These are phyloP conservation scores for Phocides pigmalion DNA, from an alignment of 1,140 invertebrate species.

Conservation along the genomic window DNA sequence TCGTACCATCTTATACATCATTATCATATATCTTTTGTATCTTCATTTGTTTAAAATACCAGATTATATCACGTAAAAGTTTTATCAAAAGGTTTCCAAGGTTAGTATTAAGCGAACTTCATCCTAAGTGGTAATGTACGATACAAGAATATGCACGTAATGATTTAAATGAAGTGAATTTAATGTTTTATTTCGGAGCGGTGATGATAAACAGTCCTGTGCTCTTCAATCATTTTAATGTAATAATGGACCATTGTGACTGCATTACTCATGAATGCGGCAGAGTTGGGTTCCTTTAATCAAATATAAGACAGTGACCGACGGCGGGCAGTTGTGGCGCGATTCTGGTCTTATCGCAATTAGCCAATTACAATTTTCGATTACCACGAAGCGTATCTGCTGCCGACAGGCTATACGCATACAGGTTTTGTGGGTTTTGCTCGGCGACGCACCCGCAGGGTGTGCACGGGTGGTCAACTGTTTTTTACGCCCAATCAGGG, in stretches of 20 bases:
- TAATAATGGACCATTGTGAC: slow-evolving; percentile 15
- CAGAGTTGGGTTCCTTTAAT: slow-evolving; percentile 28
- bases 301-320: slow-evolving; percentile 40
- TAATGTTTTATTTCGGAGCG: neutral
- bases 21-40: no score
- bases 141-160: neutral
- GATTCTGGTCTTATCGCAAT: slow-evolving; percentile 49
- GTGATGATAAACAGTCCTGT: neutral
- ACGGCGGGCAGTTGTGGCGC: slow-evolving; percentile 25
- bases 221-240: slow-evolving; percentile 19
- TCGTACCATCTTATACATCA: no score
- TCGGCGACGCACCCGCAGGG: slow-evolving; percentile 36
- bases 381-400: slow-evolving; percentile 58
- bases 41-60: no score
- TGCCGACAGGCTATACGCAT: slow-evolving; percentile 41
- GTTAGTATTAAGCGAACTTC: no score
- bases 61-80: no score
- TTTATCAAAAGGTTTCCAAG: no score
- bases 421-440: slow-evolving; percentile 62
- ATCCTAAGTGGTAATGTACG: neutral
- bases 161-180: neutral
- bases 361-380: slow-evolving; percentile 71
- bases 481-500: slow-evolving; percentile 38
- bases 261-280: slow-evolving; percentile 23
- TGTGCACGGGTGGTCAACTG: slow-evolving; percentile 52